Evolutionary conservation across 2,797 vertebrate species (phyloP).

Genomic region (Lithobates pipiens): DNA sequence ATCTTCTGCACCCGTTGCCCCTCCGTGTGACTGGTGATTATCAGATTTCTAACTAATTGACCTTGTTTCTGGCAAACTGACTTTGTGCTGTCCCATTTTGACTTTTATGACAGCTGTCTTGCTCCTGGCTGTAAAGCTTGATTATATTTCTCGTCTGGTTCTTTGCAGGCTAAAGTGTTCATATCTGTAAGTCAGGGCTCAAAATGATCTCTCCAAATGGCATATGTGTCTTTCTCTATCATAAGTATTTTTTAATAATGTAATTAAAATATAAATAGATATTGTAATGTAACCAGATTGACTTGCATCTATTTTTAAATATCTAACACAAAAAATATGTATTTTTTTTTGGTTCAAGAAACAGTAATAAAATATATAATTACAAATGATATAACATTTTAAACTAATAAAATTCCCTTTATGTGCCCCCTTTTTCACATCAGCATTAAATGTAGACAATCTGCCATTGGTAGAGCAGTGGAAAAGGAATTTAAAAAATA

Average conservation of each 20-base stretch:
- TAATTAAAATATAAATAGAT: slow-evolving; percentile 1
- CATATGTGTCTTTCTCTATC: slow-evolving; percentile 14
- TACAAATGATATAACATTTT: neutral
- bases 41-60: slow-evolving; percentile 61
- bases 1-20: slow-evolving; percentile 54
- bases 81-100: slow-evolving; percentile 61
- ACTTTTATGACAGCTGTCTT: slow-evolving; percentile 61
- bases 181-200: slow-evolving; percentile 33
- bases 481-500: neutral
- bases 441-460: neutral
- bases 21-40: slow-evolving; percentile 60
- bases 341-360: neutral
- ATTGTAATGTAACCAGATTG: neutral
- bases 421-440: neutral
- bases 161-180: slow-evolving; percentile 40
- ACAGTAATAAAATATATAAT: no score
- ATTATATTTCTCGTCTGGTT: slow-evolving; percentile 57
- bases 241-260: neutral
- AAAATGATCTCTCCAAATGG: slow-evolving; percentile 33
- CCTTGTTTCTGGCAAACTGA: slow-evolving; percentile 61
- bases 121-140: slow-evolving; percentile 59
- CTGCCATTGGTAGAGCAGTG: neutral
- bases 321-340: neutral
- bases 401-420: neutral
- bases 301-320: neutral